Percentiles rank a stretch among this genome's conserved stretches.
phyloP scores from a whole-genome alignment of 2,797 vertebrate genomes.

The Poecilia picta region DNA sequence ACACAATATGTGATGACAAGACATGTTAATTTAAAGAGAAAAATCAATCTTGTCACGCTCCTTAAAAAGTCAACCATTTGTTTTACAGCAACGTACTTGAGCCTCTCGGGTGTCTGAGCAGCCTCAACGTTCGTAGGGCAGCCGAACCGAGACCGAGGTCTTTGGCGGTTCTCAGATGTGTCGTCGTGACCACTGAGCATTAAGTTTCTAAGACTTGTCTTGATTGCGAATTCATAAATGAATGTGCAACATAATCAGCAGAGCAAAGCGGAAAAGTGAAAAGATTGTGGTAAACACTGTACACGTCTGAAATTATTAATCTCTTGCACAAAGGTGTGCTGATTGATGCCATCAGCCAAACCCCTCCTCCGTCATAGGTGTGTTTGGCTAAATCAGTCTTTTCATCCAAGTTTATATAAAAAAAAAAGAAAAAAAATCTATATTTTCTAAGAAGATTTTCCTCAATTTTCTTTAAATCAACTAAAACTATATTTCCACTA shows the following conservation, averaged over 20 bases:
- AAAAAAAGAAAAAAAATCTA: too few relatives aligned
- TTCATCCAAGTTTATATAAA: background rate
- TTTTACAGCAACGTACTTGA: background rate
- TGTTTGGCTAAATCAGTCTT: background rate
- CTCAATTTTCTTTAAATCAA: background rate
- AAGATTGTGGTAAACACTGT: conserved; percentile 15
- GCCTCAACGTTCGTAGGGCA: background rate
- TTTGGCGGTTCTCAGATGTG: background rate
- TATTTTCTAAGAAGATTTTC: background rate
- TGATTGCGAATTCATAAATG: conserved; percentile 54
- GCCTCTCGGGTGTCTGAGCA: background rate
- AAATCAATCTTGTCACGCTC: conserved; percentile 45
- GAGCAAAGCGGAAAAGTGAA: conserved; percentile 34
- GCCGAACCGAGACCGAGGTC: background rate
- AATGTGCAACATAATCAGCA: conserved; percentile 43
- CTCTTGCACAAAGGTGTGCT: conserved; percentile 7
- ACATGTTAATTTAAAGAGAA: conserved; percentile 48
- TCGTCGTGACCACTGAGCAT: background rate
- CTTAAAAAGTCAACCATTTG: conserved; percentile 17
- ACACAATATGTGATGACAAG: conserved; percentile 40
- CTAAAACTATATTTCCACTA: background rate
- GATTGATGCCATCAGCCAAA: conserved; percentile 9
- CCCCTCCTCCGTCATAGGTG: background rate
- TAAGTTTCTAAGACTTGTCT: conserved; percentile 47
- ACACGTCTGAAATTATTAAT: conserved; percentile 4